phyloP scores from a whole-genome alignment of 1,140 invertebrate genomes.

The Archegozetes longisetosus region DNA sequence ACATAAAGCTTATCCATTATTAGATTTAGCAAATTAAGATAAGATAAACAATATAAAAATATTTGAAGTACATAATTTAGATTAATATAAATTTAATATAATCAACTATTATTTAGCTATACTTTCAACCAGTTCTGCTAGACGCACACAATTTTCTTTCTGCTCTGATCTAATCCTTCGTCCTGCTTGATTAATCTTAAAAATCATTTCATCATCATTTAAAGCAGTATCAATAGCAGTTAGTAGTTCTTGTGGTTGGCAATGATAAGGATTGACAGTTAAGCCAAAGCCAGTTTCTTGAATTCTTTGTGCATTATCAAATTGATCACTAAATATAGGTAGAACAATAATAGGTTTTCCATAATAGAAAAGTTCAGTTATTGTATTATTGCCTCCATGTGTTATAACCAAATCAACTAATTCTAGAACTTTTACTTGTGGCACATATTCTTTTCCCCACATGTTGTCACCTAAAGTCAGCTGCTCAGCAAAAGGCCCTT shows the following conservation, averaged over 20 bases:
- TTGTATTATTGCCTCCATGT: too few species aligned
- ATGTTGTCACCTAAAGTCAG: too few species aligned
- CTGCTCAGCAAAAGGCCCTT: too few species aligned
- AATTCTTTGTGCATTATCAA: slow-evolving; percentile 15
- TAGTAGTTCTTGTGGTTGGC: slow-evolving; percentile 10
- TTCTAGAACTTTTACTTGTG: slow-evolving; percentile 6
- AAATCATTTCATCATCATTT: slow-evolving; percentile 3
- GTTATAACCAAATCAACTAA: slow-evolving; percentile 13
- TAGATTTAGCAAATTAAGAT: too few species aligned
- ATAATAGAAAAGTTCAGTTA: slow-evolving; percentile 5
- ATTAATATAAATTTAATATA: too few species aligned
- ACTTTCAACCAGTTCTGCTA: too few species aligned
- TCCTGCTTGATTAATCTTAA: background rate
- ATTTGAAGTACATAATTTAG: too few species aligned
- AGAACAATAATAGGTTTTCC: slow-evolving; percentile 11
- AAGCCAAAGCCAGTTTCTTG: slow-evolving; percentile 6
- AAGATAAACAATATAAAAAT: too few species aligned
- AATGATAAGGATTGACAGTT: slow-evolving; percentile 3
- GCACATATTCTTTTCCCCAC: slow-evolving; percentile 15
- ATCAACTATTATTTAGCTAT: too few species aligned
- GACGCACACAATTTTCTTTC: too few species aligned
- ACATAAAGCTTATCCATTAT: too few species aligned
- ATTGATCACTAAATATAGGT: slow-evolving; percentile 14
- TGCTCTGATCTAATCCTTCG: too few species aligned
- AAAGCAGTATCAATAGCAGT: slow-evolving; percentile 11